These are phyloP conservation scores for Hypocryptadius cinnamomeus DNA, from an alignment of 2,113 vertebrate genomes.

Conservation along the genomic window DNA sequence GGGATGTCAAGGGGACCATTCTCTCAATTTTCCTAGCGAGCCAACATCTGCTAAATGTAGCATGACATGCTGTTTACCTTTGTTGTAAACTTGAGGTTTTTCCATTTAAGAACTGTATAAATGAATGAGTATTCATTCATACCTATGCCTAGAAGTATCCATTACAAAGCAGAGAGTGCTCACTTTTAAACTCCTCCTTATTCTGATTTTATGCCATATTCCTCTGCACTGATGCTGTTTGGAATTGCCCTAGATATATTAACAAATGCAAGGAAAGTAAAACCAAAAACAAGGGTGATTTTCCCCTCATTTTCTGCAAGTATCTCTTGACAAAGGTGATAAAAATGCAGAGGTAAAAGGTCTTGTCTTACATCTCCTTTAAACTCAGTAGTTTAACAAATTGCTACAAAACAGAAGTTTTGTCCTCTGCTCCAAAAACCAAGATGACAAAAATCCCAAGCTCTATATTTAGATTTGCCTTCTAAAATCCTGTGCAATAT, in stretches of 20 bases:
- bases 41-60: background rate
- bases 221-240: background rate
- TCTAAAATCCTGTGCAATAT: background rate
- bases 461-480: background rate
- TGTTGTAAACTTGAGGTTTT: background rate
- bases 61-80: background rate
- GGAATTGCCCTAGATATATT: background rate
- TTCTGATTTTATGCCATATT: conserved; percentile 50
- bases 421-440: background rate
- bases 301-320: background rate
- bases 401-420: background rate
- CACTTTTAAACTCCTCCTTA: conserved; percentile 28
- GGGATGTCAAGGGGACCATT: background rate
- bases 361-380: background rate
- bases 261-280: background rate
- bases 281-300: background rate
- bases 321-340: conserved; percentile 29
- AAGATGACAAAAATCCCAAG: background rate
- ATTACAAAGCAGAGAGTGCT: background rate
- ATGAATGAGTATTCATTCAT: background rate
- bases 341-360: conserved; percentile 33
- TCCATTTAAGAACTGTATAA: background rate
- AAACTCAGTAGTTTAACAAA: background rate
- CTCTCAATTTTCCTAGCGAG: background rate
- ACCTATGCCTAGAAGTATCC: background rate